Evolutionary conservation across 1,140 invertebrate species (phyloP).

Genomic region (Zelostemma sp.): DNA sequence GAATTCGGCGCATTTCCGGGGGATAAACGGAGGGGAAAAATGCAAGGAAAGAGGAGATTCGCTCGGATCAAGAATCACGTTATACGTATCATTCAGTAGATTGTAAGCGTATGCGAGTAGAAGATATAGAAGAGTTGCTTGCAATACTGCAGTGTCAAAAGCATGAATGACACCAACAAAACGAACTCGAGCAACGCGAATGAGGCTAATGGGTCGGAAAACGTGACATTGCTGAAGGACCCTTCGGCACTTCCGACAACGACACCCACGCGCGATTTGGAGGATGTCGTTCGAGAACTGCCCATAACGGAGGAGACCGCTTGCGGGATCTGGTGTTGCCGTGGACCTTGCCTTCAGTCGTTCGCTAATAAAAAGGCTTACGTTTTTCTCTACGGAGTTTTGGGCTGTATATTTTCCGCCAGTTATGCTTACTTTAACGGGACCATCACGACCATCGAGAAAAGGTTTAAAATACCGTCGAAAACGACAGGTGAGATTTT

Average conservation of each 20-base stretch:
- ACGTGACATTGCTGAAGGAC: conserved; percentile 54
- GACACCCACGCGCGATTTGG: conserved; percentile 62
- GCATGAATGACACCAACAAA: conserved; percentile 28
- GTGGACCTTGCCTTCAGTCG: conserved; percentile 72
- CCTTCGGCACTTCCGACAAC: conserved; percentile 49
- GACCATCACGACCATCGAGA: conserved; percentile 84
- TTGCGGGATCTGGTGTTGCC: conserved; percentile 75
- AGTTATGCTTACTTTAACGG: conserved; percentile 83
- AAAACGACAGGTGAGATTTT: conserved; percentile 80
- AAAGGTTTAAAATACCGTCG: conserved; percentile 84
- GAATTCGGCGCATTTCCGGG: too few species aligned
- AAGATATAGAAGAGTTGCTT: background rate
- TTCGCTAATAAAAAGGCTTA: conserved; percentile 84
- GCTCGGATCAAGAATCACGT: background rate
- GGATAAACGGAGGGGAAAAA: conserved; percentile 24
- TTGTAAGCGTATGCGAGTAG: conserved; percentile 16
- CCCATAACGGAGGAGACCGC: conserved; percentile 74
- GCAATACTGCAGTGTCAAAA: conserved; percentile 29
- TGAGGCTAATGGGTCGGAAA: conserved; percentile 62
- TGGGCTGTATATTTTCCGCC: conserved; percentile 82
- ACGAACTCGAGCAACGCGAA: conserved; percentile 51
- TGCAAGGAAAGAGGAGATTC: conserved; percentile 21
- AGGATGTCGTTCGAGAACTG: conserved; percentile 69
- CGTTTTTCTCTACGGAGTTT: conserved; percentile 79
- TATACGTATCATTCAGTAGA: conserved; percentile 1